phyloP scores from a whole-genome alignment of 2,888 invertebrate genomes.

The Parochlus steinenii region DNA sequence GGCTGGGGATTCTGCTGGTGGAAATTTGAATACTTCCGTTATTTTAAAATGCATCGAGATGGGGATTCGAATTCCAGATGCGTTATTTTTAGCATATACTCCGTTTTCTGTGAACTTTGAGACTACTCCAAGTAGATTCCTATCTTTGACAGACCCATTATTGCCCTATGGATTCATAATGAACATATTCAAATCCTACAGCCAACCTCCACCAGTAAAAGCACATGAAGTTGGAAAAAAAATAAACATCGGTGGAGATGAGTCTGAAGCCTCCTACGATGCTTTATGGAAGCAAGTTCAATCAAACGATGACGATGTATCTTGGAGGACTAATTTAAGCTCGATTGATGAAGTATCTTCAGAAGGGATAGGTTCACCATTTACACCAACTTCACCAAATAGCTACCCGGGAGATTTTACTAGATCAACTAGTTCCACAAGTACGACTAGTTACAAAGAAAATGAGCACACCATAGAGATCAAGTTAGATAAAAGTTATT shows the following conservation, averaged over 20 bases:
- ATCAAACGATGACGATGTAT: neutral
- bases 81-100: conserved; percentile 78
- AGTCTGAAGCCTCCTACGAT: too few relatives aligned
- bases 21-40: conserved; percentile 70
- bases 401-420: neutral
- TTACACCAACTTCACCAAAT: too few relatives aligned
- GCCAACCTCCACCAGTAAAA: too few relatives aligned
- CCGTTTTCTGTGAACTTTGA: conserved; percentile 77
- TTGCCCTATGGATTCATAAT: conserved; percentile 88
- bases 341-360: conserved; percentile 5
- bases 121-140: conserved; percentile 79
- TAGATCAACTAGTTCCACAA: neutral
- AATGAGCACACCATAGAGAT: conserved; percentile 1
- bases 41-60: conserved; percentile 61
- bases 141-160: conserved; percentile 87
- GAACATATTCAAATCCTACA: conserved; percentile 60
- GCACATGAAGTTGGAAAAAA: neutral
- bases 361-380: conserved; percentile 2
- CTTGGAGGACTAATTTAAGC: conserved; percentile 8
- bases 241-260: neutral
- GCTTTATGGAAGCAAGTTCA: conserved; percentile 7
- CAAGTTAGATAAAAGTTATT: neutral
- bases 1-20: conserved; percentile 93
- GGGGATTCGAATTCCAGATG: conserved; percentile 65
- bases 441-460: conserved; percentile 1